These are phyloP conservation scores for Aleiodes alternator DNA, from an alignment of 2,888 invertebrate genomes.

Conservation along the genomic window DNA sequence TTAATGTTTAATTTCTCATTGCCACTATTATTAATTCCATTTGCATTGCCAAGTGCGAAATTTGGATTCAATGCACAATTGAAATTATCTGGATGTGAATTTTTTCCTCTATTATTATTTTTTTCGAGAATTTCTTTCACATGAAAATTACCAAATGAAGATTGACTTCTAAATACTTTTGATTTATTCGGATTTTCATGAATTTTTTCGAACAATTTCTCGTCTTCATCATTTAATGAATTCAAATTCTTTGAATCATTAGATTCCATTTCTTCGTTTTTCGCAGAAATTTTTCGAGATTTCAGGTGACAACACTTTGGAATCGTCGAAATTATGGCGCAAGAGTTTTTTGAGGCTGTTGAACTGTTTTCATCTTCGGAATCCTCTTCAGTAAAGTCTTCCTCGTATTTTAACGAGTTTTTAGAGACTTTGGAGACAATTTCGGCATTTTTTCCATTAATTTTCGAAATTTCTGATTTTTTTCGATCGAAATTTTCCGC, in stretches of 20 bases:
- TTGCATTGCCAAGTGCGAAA: slow-evolving; percentile 46
- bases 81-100: slow-evolving; percentile 62
- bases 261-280: slow-evolving; percentile 13
- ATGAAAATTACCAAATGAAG: slow-evolving; percentile 65
- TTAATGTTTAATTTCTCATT: not conserved
- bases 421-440: not conserved
- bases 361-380: slow-evolving; percentile 26
- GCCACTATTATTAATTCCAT: slow-evolving; percentile 12
- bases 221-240: not conserved
- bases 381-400: not conserved
- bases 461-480: not conserved
- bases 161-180: slow-evolving; percentile 60
- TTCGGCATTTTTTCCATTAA: not conserved
- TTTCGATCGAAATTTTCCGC: too few relatives aligned
- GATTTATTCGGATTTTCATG: slow-evolving; percentile 33
- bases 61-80: slow-evolving; percentile 66
- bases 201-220: slow-evolving; percentile 20
- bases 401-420: not conserved
- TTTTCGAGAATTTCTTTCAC: slow-evolving; percentile 57
- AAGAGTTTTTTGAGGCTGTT: slow-evolving; percentile 49
- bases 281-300: not conserved
- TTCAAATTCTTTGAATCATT: not conserved
- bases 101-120: slow-evolving; percentile 58
- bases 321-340: slow-evolving; percentile 66
- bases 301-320: slow-evolving; percentile 65